Percentiles rank a stretch among this genome's conserved stretches.
phyloP scores from a whole-genome alignment of 2,888 invertebrate species.

The Nemotelus pantherinus region DNA sequence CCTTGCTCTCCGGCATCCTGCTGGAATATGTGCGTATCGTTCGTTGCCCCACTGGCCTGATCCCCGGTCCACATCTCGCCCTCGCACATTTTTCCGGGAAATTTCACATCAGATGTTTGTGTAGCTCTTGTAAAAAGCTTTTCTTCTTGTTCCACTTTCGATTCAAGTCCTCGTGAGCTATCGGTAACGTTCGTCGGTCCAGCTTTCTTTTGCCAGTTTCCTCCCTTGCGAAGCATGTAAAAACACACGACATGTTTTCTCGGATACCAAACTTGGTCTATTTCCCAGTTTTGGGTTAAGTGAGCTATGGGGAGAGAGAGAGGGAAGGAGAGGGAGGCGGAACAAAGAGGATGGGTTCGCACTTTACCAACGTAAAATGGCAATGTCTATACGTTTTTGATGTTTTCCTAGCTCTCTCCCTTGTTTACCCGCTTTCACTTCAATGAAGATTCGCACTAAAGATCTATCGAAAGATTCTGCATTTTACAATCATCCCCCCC shows the following conservation, averaged over 20 bases:
- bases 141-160: constrained; percentile 27
- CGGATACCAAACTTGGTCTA: constrained; percentile 7
- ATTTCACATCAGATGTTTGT: constrained; percentile 28
- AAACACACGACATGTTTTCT: constrained; percentile 18
- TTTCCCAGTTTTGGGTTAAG: neutral
- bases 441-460: neutral
- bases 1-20: neutral
- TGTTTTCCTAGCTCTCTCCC: neutral
- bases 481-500: neutral
- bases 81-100: constrained; percentile 16
- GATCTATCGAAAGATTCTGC: neutral
- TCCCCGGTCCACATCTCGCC: neutral
- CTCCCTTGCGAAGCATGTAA: neutral
- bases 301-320: neutral
- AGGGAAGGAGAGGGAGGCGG: neutral
- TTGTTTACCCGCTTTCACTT: neutral
- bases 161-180: neutral
- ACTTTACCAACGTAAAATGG: neutral
- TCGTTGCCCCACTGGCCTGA: constrained; percentile 16
- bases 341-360: neutral
- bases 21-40: neutral
- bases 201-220: neutral
- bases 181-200: constrained; percentile 3
- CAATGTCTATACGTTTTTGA: constrained; percentile 3
- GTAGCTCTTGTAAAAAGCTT: constrained; percentile 17